Evolutionary conservation across 2,113 vertebrate genomes (phyloP), one percentile per base, ranked within the genome.

Genomic region (Furnarius figulus): DNA sequence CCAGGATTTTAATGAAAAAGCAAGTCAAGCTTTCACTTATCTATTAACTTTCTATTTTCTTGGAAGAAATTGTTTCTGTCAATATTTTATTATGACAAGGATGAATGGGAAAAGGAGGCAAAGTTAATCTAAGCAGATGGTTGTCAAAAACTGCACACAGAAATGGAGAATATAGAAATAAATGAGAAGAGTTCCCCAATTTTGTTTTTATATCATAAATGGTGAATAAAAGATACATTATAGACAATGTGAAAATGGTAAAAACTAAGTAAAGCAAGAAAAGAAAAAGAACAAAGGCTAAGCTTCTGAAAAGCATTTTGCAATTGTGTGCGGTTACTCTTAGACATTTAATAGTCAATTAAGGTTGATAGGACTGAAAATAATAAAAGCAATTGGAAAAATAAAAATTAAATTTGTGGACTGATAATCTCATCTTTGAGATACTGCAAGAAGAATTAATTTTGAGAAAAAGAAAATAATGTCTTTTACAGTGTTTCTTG

Each of bases 1-100:
- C 22, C 28, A 63, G 21, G 74, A 40, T 33, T 95, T 85, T 19
- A 95, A 93, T 86, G 47, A 85, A 94, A 92, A 93, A 42, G 15
- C 16, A 37, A 70, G 46, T 23, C 73, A 56, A 72, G 22, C 17
- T 95, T 96, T 93, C 82, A 40, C 7, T 91, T 95, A 68, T 58
- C 65, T 76, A 93, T 94, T 88, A 85, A 74, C 67, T 91, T 96
- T 72, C 47, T 75, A 12, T 94, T 95, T 95, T 94, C 68, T 35
- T 13, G 0, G 35, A 37, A 67, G 31, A 96, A 78, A 50, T 72
- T 74, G 14, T 85, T 97, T 93, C 61, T 77, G 65, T 90, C 66
- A 92, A 58, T 86, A 68, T 66, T 78, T 93, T 92, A 79, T 83
- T 89, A 88, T 94, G 52, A 93, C 40, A 71, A 31, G 12, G 56